Percentiles rank a stretch among this genome's conserved stretches.
These are phyloP conservation scores for Neodiprion fabricii DNA, from an alignment of 1,140 invertebrate genomes.

Conservation along the genomic window DNA sequence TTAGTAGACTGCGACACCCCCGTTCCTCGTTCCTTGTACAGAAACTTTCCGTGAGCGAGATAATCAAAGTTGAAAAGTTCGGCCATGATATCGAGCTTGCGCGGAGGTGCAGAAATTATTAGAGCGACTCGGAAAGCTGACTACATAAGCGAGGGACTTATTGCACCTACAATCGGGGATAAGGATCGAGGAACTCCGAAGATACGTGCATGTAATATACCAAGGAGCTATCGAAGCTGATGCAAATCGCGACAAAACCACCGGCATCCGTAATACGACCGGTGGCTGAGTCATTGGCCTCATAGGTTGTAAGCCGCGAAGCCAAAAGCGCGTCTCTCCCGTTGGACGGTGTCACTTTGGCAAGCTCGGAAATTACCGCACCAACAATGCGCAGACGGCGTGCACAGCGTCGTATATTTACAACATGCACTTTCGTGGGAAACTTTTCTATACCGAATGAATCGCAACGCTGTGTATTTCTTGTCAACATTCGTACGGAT, in stretches of 20 bases:
- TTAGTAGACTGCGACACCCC: not conserved
- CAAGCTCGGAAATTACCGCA: no score
- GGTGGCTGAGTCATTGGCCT: no score
- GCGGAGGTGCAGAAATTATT: not conserved
- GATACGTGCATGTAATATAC: no score
- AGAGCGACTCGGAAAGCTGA: not conserved
- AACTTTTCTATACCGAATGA: not conserved
- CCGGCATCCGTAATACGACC: no score
- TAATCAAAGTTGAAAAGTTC: slow-evolving; percentile 5
- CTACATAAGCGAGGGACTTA: not conserved
- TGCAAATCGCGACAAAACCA: not conserved
- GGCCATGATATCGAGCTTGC: not conserved
- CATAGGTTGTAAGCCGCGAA: no score
- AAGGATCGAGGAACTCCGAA: no score
- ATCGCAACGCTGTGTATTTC: not conserved
- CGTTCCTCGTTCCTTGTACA: not conserved
- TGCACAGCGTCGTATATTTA: no score
- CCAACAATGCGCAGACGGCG: no score
- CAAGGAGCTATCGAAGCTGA: not conserved
- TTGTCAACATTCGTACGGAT: not conserved
- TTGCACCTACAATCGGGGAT: not conserved
- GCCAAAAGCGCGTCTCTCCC: no score
- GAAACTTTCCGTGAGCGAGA: not conserved
- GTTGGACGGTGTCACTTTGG: no score
- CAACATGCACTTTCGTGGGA: not conserved